Percentiles rank a stretch among this genome's conserved stretches.
phyloP scores from a whole-genome alignment of 2,113 vertebrate species.

The Nycticebus coucang region DNA sequence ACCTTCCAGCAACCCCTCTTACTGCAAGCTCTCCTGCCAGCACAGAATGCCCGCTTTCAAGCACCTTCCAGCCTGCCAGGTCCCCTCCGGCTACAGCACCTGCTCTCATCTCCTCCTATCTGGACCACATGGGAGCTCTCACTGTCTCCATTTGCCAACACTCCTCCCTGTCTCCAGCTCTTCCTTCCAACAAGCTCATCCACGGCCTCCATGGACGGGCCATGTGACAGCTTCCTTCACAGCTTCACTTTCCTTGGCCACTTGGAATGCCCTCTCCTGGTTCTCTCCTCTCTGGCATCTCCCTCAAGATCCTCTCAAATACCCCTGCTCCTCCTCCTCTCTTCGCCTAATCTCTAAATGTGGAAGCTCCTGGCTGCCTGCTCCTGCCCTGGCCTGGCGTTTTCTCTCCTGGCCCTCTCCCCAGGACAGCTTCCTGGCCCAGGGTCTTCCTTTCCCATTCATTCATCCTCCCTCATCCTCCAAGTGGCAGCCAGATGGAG shows the following conservation, averaged over 20 bases:
- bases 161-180: neutral
- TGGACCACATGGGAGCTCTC: neutral
- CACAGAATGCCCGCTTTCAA: neutral
- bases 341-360: neutral
- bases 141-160: neutral
- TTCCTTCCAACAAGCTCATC: neutral
- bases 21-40: neutral
- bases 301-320: neutral
- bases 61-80: neutral
- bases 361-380: neutral
- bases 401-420: neutral
- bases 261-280: neutral
- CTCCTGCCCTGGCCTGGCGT: neutral
- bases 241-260: neutral
- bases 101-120: neutral
- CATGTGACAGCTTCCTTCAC: neutral
- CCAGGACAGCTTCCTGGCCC: conserved; percentile 37
- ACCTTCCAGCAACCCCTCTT: neutral
- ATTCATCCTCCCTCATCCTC: neutral
- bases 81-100: neutral
- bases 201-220: neutral
- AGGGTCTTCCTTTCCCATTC: conserved; percentile 23
- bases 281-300: neutral
- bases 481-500: conserved; percentile 29
- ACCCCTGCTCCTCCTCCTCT: neutral